A percentile compares a stretch with the other conserved stretches of the same genome.
phyloP scores from a whole-genome alignment of 2,797 vertebrate genomes.

The Megaceryle alcyon region DNA sequence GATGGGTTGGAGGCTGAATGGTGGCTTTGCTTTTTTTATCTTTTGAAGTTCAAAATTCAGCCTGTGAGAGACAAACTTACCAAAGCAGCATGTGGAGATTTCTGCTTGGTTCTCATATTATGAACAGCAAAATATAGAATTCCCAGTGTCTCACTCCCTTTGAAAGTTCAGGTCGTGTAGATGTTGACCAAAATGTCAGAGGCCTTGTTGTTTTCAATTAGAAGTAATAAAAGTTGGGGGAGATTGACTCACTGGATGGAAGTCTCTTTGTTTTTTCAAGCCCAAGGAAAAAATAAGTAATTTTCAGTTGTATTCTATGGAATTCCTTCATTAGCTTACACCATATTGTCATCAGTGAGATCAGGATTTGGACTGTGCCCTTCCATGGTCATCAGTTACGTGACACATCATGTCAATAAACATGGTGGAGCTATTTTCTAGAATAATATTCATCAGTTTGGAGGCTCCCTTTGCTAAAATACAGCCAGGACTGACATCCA shows the following conservation, averaged over 20 bases:
- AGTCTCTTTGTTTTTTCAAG: conserved; percentile 18
- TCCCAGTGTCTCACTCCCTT: not conserved
- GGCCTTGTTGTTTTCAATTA: conserved; percentile 43
- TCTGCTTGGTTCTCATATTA: not conserved
- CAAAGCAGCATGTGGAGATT: not conserved
- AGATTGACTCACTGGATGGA: conserved; percentile 50
- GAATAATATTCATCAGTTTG: not conserved
- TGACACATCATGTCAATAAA: conserved; percentile 24
- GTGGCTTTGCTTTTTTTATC: not conserved
- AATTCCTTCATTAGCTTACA: conserved; percentile 8
- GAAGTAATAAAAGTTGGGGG: conserved; percentile 27
- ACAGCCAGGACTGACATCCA: not conserved
- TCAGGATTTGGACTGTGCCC: conserved; percentile 23
- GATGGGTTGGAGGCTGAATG: not conserved
- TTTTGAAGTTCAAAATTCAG: conserved; percentile 1
- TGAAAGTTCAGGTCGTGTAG: not conserved
- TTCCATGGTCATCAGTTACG: not conserved
- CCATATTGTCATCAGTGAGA: conserved; percentile 37
- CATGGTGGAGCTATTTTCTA: not conserved
- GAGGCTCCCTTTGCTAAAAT: not conserved
- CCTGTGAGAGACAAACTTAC: not conserved
- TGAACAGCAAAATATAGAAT: not conserved
- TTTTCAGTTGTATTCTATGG: not conserved
- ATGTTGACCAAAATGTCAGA: conserved; percentile 45
- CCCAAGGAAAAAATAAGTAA: conserved; percentile 22